Base-by-base conservation (phyloP, 2,797 vertebrate species). In the Eupleurogrammus muticus region DNA sequence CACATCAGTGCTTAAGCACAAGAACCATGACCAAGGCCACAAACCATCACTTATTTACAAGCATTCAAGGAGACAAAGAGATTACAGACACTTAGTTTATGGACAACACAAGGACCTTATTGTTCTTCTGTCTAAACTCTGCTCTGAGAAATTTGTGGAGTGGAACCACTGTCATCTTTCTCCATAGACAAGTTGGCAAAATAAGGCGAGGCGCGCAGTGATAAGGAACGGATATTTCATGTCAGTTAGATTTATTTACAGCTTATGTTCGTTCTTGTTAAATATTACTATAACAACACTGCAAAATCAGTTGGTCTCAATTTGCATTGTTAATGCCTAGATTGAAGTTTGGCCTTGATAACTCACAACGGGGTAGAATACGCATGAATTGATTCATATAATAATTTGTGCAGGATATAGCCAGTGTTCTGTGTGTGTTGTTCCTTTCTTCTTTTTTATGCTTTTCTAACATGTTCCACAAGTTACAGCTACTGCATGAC, bases 11-110 rank as follows among this genome's bases (percentile, higher is more conserved):
- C 34, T 57, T 28, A 5, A 51, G 24, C 34, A 28, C 8, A 58
- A 58, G 32, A 58, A 63, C 19, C 36, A 50, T 58, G 36, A 67
- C 57, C 23, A 64, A 55, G 42, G 11, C 38, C 36, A 55, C 44
- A 76, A 71, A 57, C 53, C 49, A 48, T 70, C 17, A 51, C 44
- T 63, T 68, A 68, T 66, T 46, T 52, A 64, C 36, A 70, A 53
- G 32, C 46, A 20, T 19, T 57, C 40, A 59, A 16, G 36, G 44
- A 59, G 20, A 60, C 54, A 51, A 28, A 11, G 12, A 60, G n/a
- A 69, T 77, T 54, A 66, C n/a, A 66, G 21, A 55, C 48, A 47
- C 3, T 57, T 36, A 46, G n/a, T 62, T 42, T 44, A 60, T 46
- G 48, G 34, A 44, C 24, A 52, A 36, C 44, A 70, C 42, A 72